Evolutionary conservation across 2,113 vertebrate species (phyloP), one percentile per base, ranked within the genome.

Genomic region (Microtus ochrogaster): DNA sequence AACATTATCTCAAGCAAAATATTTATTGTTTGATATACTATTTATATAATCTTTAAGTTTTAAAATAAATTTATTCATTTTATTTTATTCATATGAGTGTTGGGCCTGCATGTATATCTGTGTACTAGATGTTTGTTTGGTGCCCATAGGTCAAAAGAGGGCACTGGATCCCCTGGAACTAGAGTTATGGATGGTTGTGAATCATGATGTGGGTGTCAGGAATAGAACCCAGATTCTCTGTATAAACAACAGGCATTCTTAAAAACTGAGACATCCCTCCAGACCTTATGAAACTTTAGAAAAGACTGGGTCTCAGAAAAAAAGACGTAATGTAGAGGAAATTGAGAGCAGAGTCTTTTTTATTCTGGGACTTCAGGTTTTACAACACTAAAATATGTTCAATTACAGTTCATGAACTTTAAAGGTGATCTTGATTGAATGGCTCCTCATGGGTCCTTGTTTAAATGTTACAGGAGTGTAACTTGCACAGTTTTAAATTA

Each of bases 321-420:
- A 70, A 0, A 83, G 30, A 52, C 28, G 90, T 82, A 47, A 13
- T 84, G 24, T 74, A 91, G 77, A 96, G 26, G n/a, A 70, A 89
- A 94, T 68, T 72, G 68, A 94, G 83, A n/a, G 22, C 19, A 73
- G 33, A 92, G 55, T 73, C 36, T 84, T 4, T 87, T 82, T 79
- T 36, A 70, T 66, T 83, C 22, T 36, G 65, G 24, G 41, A 65
- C 78, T 81, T 95, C 36, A 92, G 44, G 7, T 82, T 93, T 89
- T 83, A 7, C 39, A 39, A 66, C 28, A 79, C 83, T 81, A 93
- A 72, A 9, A 74, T 93, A 78, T 36, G 44, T 47, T 92, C 52
- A 95, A 33, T 83, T 92, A 93, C 9, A 81, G 87, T 88, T 92
- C 12, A 83, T 49, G 65, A 95, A 90, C 68, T 94, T 96, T 72